phyloP scores from a whole-genome alignment of 2,888 invertebrate genomes.

The Cephus pygmeus region DNA sequence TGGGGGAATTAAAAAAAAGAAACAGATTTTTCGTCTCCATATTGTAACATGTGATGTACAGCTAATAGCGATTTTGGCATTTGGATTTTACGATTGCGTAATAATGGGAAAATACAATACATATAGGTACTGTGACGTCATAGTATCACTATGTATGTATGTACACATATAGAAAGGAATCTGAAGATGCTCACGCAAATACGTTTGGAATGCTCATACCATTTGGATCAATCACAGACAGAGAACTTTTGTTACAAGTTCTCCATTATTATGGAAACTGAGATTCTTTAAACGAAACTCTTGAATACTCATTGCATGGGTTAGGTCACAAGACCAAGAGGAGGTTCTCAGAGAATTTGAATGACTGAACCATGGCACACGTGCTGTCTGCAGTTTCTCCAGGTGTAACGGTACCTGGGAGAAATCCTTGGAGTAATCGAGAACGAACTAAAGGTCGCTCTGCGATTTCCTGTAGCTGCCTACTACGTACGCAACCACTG shows the following conservation, averaged over 20 bases:
- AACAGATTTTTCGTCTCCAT: neutral
- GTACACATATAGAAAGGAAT: neutral
- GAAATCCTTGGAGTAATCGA: neutral
- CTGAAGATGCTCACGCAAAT: neutral
- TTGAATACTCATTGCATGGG: neutral
- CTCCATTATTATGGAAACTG: neutral
- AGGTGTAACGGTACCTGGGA: neutral
- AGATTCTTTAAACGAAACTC: neutral
- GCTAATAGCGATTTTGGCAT: neutral
- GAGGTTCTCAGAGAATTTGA: neutral
- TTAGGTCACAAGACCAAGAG: neutral
- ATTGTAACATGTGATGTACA: neutral
- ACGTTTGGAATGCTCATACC: neutral
- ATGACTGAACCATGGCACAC: neutral
- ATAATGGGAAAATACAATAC: neutral
- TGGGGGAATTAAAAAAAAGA: neutral
- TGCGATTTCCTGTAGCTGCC: conserved; percentile 56
- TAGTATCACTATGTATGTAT: neutral
- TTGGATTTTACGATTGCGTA: neutral
- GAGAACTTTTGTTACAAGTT: neutral
- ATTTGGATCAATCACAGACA: neutral
- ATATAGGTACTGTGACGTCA: neutral
- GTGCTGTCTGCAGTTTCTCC: neutral
- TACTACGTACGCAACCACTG: conserved; percentile 83
- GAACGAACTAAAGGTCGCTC: neutral